Percentiles rank a stretch among this genome's conserved stretches.
These are phyloP conservation scores for Agapostemon virescens DNA, from an alignment of 2,888 invertebrate species.

Conservation along the genomic window DNA sequence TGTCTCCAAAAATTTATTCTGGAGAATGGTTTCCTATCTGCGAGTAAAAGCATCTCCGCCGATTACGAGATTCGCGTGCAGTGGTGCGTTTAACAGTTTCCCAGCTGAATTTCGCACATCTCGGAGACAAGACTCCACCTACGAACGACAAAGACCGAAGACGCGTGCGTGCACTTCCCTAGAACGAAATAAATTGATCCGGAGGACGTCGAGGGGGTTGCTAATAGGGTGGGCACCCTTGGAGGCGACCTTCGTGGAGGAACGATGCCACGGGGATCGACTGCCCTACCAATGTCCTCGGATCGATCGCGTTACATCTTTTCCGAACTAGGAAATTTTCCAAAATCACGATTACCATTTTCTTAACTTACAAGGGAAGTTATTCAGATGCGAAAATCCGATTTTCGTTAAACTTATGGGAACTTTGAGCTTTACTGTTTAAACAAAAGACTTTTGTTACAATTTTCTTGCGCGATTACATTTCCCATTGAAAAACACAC, in stretches of 20 bases:
- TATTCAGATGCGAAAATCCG: no score
- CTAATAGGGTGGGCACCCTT: not conserved
- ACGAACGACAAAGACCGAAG: not conserved
- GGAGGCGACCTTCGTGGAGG: not conserved
- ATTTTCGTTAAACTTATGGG: no score
- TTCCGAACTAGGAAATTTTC: not conserved
- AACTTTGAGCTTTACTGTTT: no score
- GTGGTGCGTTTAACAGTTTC: not conserved
- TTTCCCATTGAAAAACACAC: no score
- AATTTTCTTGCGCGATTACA: no score
- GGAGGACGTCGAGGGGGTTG: not conserved
- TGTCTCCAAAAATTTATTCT: not conserved
- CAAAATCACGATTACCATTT: no score
- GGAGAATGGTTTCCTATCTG: not conserved
- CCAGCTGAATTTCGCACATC: not conserved
- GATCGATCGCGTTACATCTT: not conserved
- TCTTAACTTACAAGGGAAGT: no score
- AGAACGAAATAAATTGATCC: constrained; percentile 27
- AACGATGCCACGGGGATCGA: not conserved
- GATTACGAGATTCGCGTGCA: no score
- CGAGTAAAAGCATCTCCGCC: no score
- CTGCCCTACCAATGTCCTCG: not conserved
- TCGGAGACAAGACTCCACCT: not conserved
- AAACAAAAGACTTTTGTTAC: no score
- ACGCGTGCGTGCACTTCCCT: constrained; percentile 8